Conservation (phyloP, 2,113 vertebrate species). For the Platysternon megacephalum region DNA sequence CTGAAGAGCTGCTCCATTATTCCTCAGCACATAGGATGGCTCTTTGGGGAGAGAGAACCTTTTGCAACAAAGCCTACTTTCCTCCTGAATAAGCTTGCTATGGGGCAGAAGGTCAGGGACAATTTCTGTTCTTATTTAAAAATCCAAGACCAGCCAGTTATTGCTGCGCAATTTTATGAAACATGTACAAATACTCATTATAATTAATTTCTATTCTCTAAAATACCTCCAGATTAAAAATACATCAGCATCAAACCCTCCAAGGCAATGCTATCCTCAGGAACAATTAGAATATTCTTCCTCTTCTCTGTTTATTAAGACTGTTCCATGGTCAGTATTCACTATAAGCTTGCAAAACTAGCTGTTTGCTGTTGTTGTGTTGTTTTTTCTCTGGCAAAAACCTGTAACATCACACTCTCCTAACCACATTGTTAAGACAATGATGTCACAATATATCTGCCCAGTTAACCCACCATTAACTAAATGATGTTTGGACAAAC, state of each 20-base stretch:
- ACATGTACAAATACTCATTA: constrained; percentile 44
- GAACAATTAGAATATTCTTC: neutral
- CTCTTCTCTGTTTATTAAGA: too few relatives aligned
- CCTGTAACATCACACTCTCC: neutral
- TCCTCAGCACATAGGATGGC: constrained; percentile 48
- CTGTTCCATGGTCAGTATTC: too few relatives aligned
- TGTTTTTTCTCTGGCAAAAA: neutral
- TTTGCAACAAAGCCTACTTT: constrained; percentile 18
- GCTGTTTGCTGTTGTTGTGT: too few relatives aligned
- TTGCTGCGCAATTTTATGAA: constrained; percentile 21
- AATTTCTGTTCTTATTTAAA: constrained; percentile 46
- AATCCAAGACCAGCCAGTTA: constrained; percentile 26
- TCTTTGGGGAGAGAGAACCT: constrained; percentile 53
- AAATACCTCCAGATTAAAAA: neutral
- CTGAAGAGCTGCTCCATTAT: constrained; percentile 37
- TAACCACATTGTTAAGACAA: neutral
- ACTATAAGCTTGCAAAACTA: too few relatives aligned
- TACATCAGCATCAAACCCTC: neutral
- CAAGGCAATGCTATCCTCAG: neutral
- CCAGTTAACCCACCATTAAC: neutral
- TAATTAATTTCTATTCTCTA: neutral
- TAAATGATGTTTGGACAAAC: neutral
- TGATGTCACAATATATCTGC: neutral
- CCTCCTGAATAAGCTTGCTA: constrained; percentile 32
- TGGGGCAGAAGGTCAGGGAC: constrained; percentile 5